phyloP scores from a whole-genome alignment of 2,888 invertebrate species.

The Cheilosia vernalis region DNA sequence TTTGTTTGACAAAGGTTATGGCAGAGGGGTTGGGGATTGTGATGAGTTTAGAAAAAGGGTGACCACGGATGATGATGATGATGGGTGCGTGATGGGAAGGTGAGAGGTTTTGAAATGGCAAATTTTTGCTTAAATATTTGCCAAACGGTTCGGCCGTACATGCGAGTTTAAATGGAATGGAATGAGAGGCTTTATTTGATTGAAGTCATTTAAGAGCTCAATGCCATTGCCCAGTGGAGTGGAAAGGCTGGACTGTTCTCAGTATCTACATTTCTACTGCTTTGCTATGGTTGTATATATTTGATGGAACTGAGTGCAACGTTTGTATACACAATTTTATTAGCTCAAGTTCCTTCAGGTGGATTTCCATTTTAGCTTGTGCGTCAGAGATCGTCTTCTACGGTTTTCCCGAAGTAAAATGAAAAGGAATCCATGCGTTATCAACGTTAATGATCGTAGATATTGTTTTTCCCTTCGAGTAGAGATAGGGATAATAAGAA shows the following conservation, averaged over 20 bases:
- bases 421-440: too few species aligned
- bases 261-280: too few species aligned
- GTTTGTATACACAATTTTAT: too few species aligned
- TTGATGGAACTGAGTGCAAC: too few species aligned
- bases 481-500: too few species aligned
- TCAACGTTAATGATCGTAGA: too few species aligned
- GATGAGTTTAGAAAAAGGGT: constrained; percentile 48
- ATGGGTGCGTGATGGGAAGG: constrained; percentile 57
- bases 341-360: too few species aligned
- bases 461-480: too few species aligned
- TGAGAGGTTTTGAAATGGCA: constrained; percentile 72
- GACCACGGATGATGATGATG: background rate
- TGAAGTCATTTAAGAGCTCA: background rate
- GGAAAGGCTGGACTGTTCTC: background rate
- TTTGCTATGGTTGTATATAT: too few species aligned
- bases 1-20: constrained; percentile 73
- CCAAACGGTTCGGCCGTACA: constrained; percentile 40
- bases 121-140: constrained; percentile 72
- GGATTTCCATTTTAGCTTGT: too few species aligned
- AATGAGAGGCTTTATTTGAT: constrained; percentile 15
- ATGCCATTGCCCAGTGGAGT: background rate
- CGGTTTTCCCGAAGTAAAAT: too few species aligned
- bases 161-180: constrained; percentile 41
- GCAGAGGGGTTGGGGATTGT: constrained; percentile 22
- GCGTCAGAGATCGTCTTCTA: too few species aligned